Percentiles rank a stretch among this genome's conserved stretches.
These are phyloP conservation scores for Physeter macrocephalus DNA, from an alignment of 2,113 vertebrate genomes.

Conservation along the genomic window DNA sequence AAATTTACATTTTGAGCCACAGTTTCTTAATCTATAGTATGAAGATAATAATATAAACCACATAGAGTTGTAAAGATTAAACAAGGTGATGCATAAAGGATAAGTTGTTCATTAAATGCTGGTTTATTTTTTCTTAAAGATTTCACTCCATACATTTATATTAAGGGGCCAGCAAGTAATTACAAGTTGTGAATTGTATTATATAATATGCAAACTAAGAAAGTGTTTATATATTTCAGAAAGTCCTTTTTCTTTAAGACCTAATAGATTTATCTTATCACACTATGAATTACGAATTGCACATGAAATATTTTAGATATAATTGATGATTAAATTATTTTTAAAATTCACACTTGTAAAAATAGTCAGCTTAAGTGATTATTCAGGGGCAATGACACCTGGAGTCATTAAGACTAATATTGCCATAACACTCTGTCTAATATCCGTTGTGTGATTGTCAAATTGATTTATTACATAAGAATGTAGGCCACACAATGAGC, in stretches of 20 bases:
- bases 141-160: not conserved
- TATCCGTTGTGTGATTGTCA: not conserved
- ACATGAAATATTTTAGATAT: not conserved
- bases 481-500: not conserved
- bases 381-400: not conserved
- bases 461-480: not conserved
- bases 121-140: not conserved
- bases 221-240: not conserved
- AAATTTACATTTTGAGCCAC: not conserved
- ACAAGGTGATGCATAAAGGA: not conserved
- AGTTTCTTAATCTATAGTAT: not conserved
- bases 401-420: not conserved
- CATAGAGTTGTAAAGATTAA: not conserved
- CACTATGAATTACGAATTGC: not conserved
- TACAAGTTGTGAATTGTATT: not conserved
- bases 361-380: not conserved
- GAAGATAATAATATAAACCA: not conserved
- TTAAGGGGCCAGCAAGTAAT: not conserved
- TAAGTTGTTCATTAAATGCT: not conserved
- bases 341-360: not conserved
- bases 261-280: not conserved
- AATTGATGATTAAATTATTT: not conserved
- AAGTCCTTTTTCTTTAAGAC: not conserved
- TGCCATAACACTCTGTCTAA: rapidly evolving
- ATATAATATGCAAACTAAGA: not conserved